phyloP scores from a whole-genome alignment of 2,113 vertebrate genomes.

The Danio rerio region DNA sequence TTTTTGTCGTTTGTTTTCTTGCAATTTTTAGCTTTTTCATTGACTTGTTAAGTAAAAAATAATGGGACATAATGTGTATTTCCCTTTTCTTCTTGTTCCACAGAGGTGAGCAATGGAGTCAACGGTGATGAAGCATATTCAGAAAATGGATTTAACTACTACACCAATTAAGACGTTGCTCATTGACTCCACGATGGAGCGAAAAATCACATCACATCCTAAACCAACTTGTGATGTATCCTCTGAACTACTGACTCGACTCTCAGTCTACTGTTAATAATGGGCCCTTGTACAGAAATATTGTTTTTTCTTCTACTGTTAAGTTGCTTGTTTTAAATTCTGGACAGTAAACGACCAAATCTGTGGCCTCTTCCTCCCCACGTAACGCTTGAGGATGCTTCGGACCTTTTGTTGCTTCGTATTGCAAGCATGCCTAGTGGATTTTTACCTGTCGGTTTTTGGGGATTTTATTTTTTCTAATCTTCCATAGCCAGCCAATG shows the following conservation, averaged over 20 bases:
- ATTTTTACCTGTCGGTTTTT: slow-evolving; percentile 29
- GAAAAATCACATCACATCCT: not conserved
- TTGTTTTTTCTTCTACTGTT: not conserved
- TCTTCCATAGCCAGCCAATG: not conserved
- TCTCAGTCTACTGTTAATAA: slow-evolving; percentile 3
- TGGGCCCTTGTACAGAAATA: slow-evolving; percentile 28
- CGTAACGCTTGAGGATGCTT: slow-evolving; percentile 49
- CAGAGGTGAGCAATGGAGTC: slow-evolving; percentile 90
- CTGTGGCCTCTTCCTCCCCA: slow-evolving; percentile 54
- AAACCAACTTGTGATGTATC: slow-evolving; percentile 12
- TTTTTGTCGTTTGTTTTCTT: too few species aligned
- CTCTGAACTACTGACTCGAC: slow-evolving; percentile 16
- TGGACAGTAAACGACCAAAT: slow-evolving; percentile 47
- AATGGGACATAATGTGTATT: not conserved
- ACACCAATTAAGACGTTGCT: slow-evolving; percentile 75
- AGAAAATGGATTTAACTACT: slow-evolving; percentile 83
- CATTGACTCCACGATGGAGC: slow-evolving; percentile 64
- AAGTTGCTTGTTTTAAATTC: slow-evolving; percentile 22
- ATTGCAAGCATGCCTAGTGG: slow-evolving; percentile 34
- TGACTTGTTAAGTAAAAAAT: too few species aligned
- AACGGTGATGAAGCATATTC: slow-evolving; percentile 83
- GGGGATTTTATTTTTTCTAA: slow-evolving; percentile 10
- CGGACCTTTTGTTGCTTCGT: slow-evolving; percentile 18
- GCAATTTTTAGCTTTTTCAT: too few species aligned
- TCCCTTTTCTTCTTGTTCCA: slow-evolving; percentile 52